phyloP scores from a whole-genome alignment of 1,140 invertebrate species.

The Panulirus ornatus region DNA sequence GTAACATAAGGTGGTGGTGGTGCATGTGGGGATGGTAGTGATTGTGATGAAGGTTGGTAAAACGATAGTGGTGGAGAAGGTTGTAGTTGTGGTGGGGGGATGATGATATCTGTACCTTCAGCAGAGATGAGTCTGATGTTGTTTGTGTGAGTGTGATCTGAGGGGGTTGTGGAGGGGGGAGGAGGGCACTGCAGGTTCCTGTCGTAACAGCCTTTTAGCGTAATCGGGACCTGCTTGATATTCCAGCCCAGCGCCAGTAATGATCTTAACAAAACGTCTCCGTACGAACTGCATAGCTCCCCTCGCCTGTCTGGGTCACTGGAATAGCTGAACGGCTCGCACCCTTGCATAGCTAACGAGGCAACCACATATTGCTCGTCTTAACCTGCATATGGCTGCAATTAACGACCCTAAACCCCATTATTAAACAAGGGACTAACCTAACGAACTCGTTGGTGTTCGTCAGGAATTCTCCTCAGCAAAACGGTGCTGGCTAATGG shows the following conservation, averaged over 20 bases:
- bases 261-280: conserved; percentile 71
- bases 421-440: conserved; percentile 11
- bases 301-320: conserved; percentile 22
- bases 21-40: too few species aligned
- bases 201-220: neutral
- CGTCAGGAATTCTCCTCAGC: conserved; percentile 8
- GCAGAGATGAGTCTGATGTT: too few species aligned
- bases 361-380: conserved; percentile 41
- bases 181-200: neutral
- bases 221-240: conserved; percentile 49
- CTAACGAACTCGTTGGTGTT: conserved; percentile 30
- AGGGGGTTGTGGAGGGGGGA: neutral
- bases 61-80: too few species aligned
- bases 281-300: conserved; percentile 51
- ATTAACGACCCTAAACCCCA: conserved; percentile 38
- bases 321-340: conserved; percentile 14
- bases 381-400: conserved; percentile 43
- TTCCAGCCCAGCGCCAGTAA: conserved; percentile 40
- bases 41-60: too few species aligned
- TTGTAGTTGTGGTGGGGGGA: too few species aligned
- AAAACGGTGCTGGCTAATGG: neutral
- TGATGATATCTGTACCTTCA: too few species aligned
- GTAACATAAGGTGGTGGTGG: too few species aligned
- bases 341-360: neutral
- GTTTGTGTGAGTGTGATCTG: neutral